Evolutionary conservation across 2,888 invertebrate genomes (phyloP).

Genomic region (Pristionchus entomophagus): DNA sequence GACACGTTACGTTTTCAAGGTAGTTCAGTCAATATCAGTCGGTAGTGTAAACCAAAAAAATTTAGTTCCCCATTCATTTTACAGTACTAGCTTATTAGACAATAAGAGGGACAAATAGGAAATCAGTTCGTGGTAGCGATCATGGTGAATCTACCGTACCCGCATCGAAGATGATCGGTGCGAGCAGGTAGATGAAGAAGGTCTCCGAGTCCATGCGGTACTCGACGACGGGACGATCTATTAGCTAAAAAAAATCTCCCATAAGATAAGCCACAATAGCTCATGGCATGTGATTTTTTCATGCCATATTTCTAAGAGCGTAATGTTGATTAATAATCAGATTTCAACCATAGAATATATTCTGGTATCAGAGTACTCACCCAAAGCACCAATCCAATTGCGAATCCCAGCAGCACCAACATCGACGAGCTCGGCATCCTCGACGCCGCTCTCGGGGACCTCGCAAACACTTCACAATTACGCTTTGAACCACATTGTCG

Average conservation of each 20-base stretch:
- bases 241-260: neutral
- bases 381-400: neutral
- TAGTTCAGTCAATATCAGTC: too few species aligned
- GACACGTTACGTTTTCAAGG: too few species aligned
- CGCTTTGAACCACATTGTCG: neutral
- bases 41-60: too few species aligned
- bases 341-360: too few species aligned
- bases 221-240: neutral
- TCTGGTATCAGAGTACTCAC: too few species aligned
- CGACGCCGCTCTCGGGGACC: neutral
- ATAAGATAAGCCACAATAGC: too few species aligned
- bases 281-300: too few species aligned
- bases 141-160: constrained; percentile 51
- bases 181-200: constrained; percentile 98
- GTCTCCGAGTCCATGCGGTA: constrained; percentile 82
- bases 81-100: too few species aligned
- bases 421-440: constrained; percentile 8
- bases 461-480: constrained; percentile 7
- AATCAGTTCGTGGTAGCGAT: neutral
- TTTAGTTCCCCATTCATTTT: too few species aligned
- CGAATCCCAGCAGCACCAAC: constrained; percentile 36
- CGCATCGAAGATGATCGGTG: constrained; percentile 97
- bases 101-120: neutral
- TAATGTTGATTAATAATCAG: too few species aligned
- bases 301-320: too few species aligned